phyloP scores from a whole-genome alignment of 2,888 invertebrate genomes.

The Lobophora halterata region DNA sequence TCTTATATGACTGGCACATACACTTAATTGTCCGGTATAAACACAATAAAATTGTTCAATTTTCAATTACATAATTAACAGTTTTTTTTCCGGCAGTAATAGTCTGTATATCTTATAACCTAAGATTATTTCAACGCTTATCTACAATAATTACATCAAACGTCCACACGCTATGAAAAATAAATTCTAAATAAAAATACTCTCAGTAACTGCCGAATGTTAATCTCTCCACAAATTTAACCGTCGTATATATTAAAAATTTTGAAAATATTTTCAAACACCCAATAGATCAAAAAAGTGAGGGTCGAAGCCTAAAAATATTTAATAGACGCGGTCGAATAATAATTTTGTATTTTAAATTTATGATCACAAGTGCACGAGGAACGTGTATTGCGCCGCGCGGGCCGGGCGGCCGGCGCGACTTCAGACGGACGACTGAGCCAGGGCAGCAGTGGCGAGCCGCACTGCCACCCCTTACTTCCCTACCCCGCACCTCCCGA shows the following conservation, averaged over 20 bases:
- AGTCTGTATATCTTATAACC: constrained; percentile 47
- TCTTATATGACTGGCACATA: constrained; percentile 45
- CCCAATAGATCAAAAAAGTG: constrained; percentile 67
- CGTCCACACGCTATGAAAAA: constrained; percentile 62
- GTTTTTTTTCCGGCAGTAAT: constrained; percentile 51
- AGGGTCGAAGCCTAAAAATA: constrained; percentile 74
- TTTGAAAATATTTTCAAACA: constrained; percentile 70
- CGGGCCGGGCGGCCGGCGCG: constrained; percentile 79
- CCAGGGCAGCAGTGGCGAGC: constrained; percentile 56
- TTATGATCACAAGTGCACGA: constrained; percentile 81
- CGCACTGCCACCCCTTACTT: constrained; percentile 49
- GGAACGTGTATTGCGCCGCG: constrained; percentile 79
- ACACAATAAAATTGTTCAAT: constrained; percentile 38
- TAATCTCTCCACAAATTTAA: constrained; percentile 74
- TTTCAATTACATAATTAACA: constrained; percentile 46
- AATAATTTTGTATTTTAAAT: constrained; percentile 63
- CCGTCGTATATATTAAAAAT: constrained; percentile 79
- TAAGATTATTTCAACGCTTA: constrained; percentile 70
- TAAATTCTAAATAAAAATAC: constrained; percentile 71
- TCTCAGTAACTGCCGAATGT: constrained; percentile 71
- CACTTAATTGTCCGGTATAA: constrained; percentile 36
- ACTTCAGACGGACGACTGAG: constrained; percentile 81
- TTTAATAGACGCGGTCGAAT: constrained; percentile 70
- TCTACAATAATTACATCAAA: constrained; percentile 48
- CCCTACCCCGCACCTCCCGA: constrained; percentile 29